phyloP scores from a whole-genome alignment of 2,888 invertebrate genomes.

The Sarcophaga carnaria region DNA sequence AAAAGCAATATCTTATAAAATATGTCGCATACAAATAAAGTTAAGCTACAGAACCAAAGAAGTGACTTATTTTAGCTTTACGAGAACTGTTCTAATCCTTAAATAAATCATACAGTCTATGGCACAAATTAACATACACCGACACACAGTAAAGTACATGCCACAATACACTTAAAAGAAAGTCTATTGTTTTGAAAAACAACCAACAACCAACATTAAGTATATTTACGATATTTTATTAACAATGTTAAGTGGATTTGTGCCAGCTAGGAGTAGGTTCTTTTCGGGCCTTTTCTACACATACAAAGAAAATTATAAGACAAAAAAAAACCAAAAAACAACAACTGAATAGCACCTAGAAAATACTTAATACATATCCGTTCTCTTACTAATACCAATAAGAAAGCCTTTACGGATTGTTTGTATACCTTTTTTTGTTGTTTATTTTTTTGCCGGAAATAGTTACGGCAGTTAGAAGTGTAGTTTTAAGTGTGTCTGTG shows the following conservation, averaged over 20 bases:
- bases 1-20: constrained; percentile 11
- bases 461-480: constrained; percentile 5
- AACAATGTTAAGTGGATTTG: constrained; percentile 40
- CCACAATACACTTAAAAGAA: constrained; percentile 16
- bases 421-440: not conserved
- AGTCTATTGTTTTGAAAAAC: constrained; percentile 43
- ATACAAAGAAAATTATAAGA: not conserved
- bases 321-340: not conserved
- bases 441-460: constrained; percentile 18
- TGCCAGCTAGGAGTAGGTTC: constrained; percentile 18
- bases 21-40: not conserved
- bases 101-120: constrained; percentile 42
- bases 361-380: not conserved
- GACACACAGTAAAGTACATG: constrained; percentile 7
- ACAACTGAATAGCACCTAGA: not conserved
- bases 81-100: constrained; percentile 12
- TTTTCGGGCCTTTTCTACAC: not conserved
- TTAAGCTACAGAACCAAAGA: not conserved
- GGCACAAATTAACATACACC: constrained; percentile 31
- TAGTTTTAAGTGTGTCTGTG: no score
- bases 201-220: constrained; percentile 34
- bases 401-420: not conserved
- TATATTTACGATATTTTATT: constrained; percentile 42
- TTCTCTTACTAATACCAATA: not conserved
- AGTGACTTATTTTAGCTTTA: constrained; percentile 24